Base-by-base conservation (phyloP, 2,113 vertebrate genomes). In the Orthonyx spaldingii region DNA sequence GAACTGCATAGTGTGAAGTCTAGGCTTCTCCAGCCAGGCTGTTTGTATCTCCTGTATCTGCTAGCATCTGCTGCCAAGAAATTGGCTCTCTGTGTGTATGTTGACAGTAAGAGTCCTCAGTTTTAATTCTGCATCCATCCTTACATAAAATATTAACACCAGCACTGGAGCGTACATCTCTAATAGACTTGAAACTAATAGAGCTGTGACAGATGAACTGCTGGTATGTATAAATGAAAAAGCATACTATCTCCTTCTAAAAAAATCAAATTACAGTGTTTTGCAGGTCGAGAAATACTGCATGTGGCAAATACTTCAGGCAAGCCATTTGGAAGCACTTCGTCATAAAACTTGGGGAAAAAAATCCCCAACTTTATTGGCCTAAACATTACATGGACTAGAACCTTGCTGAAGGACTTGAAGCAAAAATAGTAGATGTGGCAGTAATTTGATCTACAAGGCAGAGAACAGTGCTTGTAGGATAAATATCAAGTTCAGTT, bases 361-460 rank as follows among this genome's bases (percentile, higher is more conserved):
- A 84, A 83, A 41, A 20, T 1, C 16, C n/a, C 13, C 30, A 56
- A 24, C 11, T 82, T 84, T 59, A 71, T 84, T 90, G 68, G 50
- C 56, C 35, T 56, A 77, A 65, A 49, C 92, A 64, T 60, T 92
- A 56, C 41, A 60, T 23, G 37, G 65, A 41, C 60, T 92, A 82
- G 80, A 92, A 95, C 84, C 46, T 77, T 89, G 47, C 79, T 94
- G 83, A 95, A 87, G 64, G 49, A 75, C 77, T 75, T 82, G 21
- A 27, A 78, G 60, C 65, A 78, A 78, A 94, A 94, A 59, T 78
- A 96, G 88, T 90, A 64, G 52, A 93, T 96, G 88, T 75, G 71
- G 92, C 85, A 93, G 94, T 92, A 96, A 93, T 86, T 71, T 88
- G 88, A 94, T 69, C 71, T 94, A 39, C 39, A 55, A 30, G 49